Evolutionary conservation across 2,888 invertebrate genomes (phyloP), one percentile per base, ranked within the genome.

Genomic region (Trichacis sp.): DNA sequence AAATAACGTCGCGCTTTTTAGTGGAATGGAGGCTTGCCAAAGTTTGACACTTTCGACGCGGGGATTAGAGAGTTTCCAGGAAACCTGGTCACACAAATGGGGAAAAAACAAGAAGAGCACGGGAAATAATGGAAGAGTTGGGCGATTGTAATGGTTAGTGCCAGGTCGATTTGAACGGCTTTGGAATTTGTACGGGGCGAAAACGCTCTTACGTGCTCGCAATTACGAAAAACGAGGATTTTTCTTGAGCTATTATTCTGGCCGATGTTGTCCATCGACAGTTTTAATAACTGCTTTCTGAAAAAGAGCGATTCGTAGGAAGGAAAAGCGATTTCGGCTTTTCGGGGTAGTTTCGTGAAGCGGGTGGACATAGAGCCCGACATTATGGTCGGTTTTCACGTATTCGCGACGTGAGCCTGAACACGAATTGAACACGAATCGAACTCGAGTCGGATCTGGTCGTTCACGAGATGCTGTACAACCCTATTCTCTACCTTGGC

Each of bases 381-480:
- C 59, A 42, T 67, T 67, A 67, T 54, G 55, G 63, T 51, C 57
- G 59, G 62, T 63, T 65, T 68, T 68, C 63, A 68, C 65, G 60
- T 68, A 65, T 55, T 57, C 65, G 11, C 63, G 55, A 63, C 69
- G 64, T 65, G 65, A 60, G 63, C 53, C 62, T 14, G 57, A 65
- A 69, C 56, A 59, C 55, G 64, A 69, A 71, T 71, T 69, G 71
- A 73, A 70, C 56, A 59, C 55, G 64, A 69, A 71, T 71, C 70
- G 71, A 73, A 70, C 64, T 63, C 46, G 6, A 14, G 64, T 66
- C 68, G 68, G 68, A 64, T 70, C 64, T 56, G 65, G 62, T 60
- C 70, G 67, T 64, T 67, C 68, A 55, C 62, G 65, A 64, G 49
- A 54, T 40, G 67, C 68, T 55, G 69, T 71, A 71, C 71, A 72